Evolutionary conservation across 1,140 invertebrate species (phyloP).

Genomic region (Heliconius congener): DNA sequence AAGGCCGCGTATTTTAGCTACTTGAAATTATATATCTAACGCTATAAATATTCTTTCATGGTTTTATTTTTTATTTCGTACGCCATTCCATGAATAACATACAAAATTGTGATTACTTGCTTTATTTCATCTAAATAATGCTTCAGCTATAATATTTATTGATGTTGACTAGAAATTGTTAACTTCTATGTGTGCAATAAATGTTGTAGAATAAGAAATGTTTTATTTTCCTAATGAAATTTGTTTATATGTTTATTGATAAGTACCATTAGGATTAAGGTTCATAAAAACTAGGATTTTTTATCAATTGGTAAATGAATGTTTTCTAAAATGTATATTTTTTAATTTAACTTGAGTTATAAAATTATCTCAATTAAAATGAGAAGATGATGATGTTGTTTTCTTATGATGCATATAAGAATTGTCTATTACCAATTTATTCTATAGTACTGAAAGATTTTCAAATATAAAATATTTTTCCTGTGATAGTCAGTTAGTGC

Average conservation of each 20-base stretch:
- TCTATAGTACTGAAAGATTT: too few species aligned
- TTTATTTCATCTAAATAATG: conserved; percentile 19
- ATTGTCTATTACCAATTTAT: too few species aligned
- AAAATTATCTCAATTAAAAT: too few species aligned
- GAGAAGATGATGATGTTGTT: too few species aligned
- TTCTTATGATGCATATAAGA: too few species aligned
- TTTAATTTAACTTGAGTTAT: too few species aligned
- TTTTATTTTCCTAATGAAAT: neutral
- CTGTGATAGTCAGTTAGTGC: too few species aligned
- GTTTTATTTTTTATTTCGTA: conserved; percentile 11
- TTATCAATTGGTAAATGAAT: neutral
- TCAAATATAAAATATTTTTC: too few species aligned
- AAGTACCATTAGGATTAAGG: too few species aligned
- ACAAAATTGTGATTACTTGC: conserved; percentile 33
- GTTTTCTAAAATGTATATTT: too few species aligned
- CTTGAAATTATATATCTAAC: neutral
- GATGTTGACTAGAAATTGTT: conserved; percentile 7
- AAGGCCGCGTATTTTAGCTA: neutral
- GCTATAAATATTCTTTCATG: neutral
- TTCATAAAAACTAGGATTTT: too few species aligned
- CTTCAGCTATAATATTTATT: conserved; percentile 12
- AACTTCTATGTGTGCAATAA: conserved; percentile 25
- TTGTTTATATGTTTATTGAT: too few species aligned
- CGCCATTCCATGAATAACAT: conserved; percentile 37
- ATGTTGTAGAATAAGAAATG: conserved; percentile 8